Evolutionary conservation across 2,113 vertebrate species (phyloP).

Genomic region (Caranx ignobilis): DNA sequence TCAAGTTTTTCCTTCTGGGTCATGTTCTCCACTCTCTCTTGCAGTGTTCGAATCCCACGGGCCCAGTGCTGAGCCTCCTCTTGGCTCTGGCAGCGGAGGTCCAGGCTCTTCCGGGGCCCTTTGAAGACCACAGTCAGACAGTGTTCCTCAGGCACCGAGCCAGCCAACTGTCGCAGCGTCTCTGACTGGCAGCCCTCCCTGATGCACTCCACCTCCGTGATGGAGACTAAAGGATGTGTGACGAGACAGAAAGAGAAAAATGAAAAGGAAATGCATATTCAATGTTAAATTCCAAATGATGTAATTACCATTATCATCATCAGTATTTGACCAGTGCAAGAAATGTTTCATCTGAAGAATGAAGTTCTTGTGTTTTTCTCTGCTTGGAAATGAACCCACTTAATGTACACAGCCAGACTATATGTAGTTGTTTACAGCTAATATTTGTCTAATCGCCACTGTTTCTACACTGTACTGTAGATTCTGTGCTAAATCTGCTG

Average conservation of each 20-base stretch:
- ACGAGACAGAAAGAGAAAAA: not conserved
- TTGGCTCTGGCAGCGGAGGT: conserved; percentile 87
- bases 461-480: no score
- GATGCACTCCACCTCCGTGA: conserved; percentile 91
- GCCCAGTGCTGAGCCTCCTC: conserved; percentile 91
- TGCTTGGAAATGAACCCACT: no score
- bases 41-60: conserved; percentile 90
- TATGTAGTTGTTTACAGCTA: no score
- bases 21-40: conserved; percentile 89
- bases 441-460: no score
- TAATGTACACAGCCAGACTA: no score
- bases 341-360: no score
- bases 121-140: conserved; percentile 93
- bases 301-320: no score
- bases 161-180: conserved; percentile 82
- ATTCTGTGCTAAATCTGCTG: no score
- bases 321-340: no score
- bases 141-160: conserved; percentile 80
- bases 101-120: conserved; percentile 90
- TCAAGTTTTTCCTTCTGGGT: conserved; percentile 93
- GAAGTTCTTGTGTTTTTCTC: no score
- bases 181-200: conserved; percentile 92
- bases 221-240: conserved; percentile 83
- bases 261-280: no score
- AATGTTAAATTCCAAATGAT: no score